phyloP scores from a whole-genome alignment of 2,113 vertebrate species.

The Erpornis zantholeuca region DNA sequence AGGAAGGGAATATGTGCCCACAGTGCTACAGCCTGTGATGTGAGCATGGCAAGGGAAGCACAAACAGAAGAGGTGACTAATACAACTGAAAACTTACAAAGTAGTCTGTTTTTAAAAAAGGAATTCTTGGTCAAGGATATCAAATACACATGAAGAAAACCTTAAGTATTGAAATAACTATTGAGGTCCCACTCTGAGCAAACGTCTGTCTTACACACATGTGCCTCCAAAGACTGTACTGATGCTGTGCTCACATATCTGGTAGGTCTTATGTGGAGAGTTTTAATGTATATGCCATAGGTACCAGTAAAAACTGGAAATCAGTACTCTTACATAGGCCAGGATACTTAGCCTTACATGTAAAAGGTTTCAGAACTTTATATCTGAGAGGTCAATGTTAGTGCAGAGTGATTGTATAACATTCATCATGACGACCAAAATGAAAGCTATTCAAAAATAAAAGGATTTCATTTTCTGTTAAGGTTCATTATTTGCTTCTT shows the following conservation, averaged over 20 bases:
- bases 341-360: neutral
- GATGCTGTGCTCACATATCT: neutral
- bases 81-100: neutral
- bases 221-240: neutral
- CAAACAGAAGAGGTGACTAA: neutral
- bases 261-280: neutral
- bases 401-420: neutral
- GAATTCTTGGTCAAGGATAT: neutral
- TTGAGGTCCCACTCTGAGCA: neutral
- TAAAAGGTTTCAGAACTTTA: neutral
- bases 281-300: neutral
- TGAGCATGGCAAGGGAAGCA: neutral
- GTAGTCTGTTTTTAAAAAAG: neutral
- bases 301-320: neutral
- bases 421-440: neutral
- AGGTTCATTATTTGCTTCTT: neutral
- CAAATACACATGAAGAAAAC: neutral
- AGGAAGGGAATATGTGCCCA: neutral
- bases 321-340: neutral
- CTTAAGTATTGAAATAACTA: neutral
- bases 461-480: neutral
- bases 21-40: neutral
- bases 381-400: neutral
- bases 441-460: neutral
- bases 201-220: neutral